phyloP scores from a whole-genome alignment of 1,140 invertebrate genomes.

The Protaetia brevitarsis region DNA sequence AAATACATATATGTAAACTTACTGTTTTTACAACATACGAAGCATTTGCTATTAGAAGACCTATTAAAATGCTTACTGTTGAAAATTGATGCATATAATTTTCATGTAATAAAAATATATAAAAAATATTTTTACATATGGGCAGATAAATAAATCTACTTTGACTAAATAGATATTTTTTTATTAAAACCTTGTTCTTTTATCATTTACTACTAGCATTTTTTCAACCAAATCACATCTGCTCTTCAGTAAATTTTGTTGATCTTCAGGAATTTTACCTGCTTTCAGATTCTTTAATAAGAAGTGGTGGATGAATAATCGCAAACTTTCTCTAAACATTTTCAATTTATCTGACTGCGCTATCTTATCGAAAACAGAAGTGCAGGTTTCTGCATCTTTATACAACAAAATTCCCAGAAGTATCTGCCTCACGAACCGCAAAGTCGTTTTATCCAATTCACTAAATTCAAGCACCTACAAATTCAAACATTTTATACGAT shows the following conservation, averaged over 20 bases:
- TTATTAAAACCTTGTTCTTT: constrained; percentile 17
- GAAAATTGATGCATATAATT: no score
- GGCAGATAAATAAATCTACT: not conserved
- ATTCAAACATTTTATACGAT: not conserved
- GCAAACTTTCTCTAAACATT: constrained; percentile 70
- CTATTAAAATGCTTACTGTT: no score
- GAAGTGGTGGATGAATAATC: constrained; percentile 78
- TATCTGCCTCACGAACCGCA: constrained; percentile 69
- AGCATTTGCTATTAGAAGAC: no score
- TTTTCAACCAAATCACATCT: constrained; percentile 56
- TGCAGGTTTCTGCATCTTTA: constrained; percentile 55
- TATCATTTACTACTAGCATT: constrained; percentile 47
- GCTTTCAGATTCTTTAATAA: constrained; percentile 62
- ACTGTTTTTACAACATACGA: no score
- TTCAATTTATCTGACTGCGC: constrained; percentile 64
- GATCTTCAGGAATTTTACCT: constrained; percentile 50
- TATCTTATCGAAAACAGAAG: constrained; percentile 66
- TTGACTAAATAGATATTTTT: not conserved
- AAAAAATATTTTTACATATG: no score
- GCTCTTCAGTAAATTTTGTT: constrained; percentile 54
- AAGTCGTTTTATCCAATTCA: constrained; percentile 68
- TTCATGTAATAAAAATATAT: no score
- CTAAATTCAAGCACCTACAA: constrained; percentile 75
- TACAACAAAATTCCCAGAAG: constrained; percentile 68
- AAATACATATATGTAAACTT: no score